Conservation (phyloP, 2,888 invertebrate genomes). For the Ptychoptera albimana region DNA sequence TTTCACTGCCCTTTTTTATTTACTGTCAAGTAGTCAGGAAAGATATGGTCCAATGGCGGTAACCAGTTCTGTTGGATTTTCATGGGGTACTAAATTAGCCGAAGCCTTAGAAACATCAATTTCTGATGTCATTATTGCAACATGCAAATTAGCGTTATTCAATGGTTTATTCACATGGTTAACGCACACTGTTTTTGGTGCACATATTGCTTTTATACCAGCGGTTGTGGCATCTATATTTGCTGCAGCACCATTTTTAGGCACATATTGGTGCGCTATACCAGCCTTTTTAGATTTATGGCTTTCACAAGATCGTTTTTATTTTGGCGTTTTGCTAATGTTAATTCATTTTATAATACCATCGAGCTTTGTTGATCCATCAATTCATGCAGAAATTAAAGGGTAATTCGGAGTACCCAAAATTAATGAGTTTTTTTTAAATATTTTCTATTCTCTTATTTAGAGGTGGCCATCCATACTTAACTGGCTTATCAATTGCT, state of each 20-base stretch:
- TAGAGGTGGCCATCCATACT: slow-evolving; percentile 88
- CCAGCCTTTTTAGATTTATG: slow-evolving; percentile 92
- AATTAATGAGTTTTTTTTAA: background rate
- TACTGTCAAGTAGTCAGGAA: slow-evolving; percentile 70
- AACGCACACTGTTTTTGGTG: slow-evolving; percentile 86
- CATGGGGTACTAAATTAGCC: slow-evolving; percentile 61
- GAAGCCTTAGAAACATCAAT: slow-evolving; percentile 73
- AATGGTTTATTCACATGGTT: slow-evolving; percentile 98
- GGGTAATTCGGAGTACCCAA: too few relatives aligned
- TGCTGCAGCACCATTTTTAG: slow-evolving; percentile 90
- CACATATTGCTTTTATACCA: slow-evolving; percentile 89
- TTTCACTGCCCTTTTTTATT: slow-evolving; percentile 89
- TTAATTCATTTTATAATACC: slow-evolving; percentile 72
- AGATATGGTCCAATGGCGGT: slow-evolving; percentile 89
- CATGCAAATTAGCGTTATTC: slow-evolving; percentile 92
- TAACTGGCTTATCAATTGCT: slow-evolving; percentile 92
- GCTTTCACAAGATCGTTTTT: slow-evolving; percentile 74
- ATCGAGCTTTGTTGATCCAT: slow-evolving; percentile 81
- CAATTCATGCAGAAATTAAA: slow-evolving; percentile 94
- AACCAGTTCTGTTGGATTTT: slow-evolving; percentile 65
- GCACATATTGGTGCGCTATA: slow-evolving; percentile 88
- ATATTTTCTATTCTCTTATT: slow-evolving; percentile 8
- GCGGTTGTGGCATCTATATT: slow-evolving; percentile 74
- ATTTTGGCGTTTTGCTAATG: slow-evolving; percentile 66
- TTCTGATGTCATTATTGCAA: slow-evolving; percentile 89